Conservation (phyloP, 1,140 invertebrate genomes). For the Trialeurodes vaporariorum region DNA sequence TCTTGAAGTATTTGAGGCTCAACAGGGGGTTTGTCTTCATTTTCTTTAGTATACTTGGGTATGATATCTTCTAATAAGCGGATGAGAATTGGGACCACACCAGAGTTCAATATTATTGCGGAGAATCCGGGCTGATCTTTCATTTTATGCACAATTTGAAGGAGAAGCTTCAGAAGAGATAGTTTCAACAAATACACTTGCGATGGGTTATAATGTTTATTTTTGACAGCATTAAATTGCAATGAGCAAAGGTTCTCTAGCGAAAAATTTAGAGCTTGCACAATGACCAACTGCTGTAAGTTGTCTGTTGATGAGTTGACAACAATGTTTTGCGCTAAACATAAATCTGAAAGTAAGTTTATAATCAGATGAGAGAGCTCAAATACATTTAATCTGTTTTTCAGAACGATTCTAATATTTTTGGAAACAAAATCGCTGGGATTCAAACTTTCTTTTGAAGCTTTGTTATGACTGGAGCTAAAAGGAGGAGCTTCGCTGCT, state of each 20-base stretch:
- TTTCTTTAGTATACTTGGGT: background rate
- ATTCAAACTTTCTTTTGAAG: background rate
- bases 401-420: background rate
- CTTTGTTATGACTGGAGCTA: too few relatives aligned
- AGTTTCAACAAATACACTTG: background rate
- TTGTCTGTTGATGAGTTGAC: background rate
- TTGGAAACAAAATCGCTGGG: background rate
- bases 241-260: background rate
- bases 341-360: background rate
- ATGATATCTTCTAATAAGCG: background rate
- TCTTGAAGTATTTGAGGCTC: background rate
- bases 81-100: background rate
- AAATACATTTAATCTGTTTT: background rate
- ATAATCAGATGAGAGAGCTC: background rate
- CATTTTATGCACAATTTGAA: background rate
- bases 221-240: background rate
- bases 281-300: background rate
- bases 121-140: background rate
- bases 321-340: background rate
- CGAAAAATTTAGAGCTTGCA: background rate
- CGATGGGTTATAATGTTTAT: background rate
- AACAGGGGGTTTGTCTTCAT: background rate
- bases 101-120: background rate
- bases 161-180: background rate
- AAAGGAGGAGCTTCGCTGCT: background rate